Conservation (phyloP, 2,797 vertebrate species). For the Otus scops region DNA sequence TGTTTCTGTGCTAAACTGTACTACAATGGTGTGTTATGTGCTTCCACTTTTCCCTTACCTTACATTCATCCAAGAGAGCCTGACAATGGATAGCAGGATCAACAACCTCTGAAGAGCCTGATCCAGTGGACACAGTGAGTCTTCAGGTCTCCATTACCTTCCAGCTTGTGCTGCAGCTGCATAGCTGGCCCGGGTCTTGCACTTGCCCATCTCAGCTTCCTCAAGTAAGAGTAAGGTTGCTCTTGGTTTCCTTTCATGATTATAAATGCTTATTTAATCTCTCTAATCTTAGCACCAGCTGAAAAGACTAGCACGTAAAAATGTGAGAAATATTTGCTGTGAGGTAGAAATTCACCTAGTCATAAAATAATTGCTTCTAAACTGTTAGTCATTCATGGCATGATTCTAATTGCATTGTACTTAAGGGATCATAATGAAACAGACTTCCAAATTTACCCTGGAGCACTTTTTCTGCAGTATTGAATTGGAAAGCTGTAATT, state of each 20-base stretch:
- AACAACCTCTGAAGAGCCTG: background rate
- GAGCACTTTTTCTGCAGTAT: slow-evolving; percentile 36
- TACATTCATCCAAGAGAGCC: background rate
- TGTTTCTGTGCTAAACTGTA: background rate
- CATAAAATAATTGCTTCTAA: slow-evolving; percentile 49
- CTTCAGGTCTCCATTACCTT: rapidly evolving
- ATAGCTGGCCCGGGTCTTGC: rapidly evolving
- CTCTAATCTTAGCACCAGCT: background rate
- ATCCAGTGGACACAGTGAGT: background rate
- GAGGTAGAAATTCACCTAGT: slow-evolving; percentile 41
- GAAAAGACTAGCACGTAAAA: background rate
- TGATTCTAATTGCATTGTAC: slow-evolving; percentile 45
- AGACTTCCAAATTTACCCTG: slow-evolving; percentile 46
- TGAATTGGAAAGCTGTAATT: slow-evolving; percentile 42
- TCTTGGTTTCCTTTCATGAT: background rate
- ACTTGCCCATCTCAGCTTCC: background rate
- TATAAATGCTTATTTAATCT: background rate
- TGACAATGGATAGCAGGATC: rapidly evolving
- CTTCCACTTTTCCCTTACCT: background rate
- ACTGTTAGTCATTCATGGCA: slow-evolving; percentile 43
- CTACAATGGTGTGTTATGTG: rapidly evolving
- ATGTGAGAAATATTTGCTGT: background rate
- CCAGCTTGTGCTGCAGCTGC: background rate
- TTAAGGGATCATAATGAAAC: slow-evolving; percentile 42
- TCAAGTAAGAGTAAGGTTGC: background rate